Evolutionary conservation across 2,797 vertebrate genomes (phyloP).

Genomic region (Gambusia yucatana): DNA sequence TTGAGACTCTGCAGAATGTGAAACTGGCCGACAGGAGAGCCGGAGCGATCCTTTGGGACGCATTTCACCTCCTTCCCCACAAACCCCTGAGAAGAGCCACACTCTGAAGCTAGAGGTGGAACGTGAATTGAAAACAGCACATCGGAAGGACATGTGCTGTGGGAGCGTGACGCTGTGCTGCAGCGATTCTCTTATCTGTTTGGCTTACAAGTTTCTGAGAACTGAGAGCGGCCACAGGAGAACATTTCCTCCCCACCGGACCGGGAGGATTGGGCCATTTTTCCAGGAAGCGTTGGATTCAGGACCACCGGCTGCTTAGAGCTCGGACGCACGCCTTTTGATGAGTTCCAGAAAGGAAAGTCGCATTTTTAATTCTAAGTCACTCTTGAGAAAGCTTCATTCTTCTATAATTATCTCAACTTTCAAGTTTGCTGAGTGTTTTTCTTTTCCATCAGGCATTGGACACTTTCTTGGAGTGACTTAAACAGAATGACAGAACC

Average conservation of each 20-base stretch:
- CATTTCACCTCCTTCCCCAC: not conserved
- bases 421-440: conserved; percentile 34
- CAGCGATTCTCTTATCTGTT: conserved; percentile 16
- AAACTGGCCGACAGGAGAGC: not conserved
- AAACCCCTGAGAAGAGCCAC: not conserved
- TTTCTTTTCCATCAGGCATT: conserved; percentile 19
- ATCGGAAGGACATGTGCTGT: conserved; percentile 21
- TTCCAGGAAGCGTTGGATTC: conserved; percentile 51
- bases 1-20: not conserved
- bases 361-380: conserved; percentile 1
- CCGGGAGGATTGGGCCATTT: conserved; percentile 41
- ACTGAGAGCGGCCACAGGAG: conserved; percentile 20
- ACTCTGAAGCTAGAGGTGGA: conserved; percentile 11
- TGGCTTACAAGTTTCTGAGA: conserved; percentile 16
- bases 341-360: conserved; percentile 38
- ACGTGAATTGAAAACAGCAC: not conserved
- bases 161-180: conserved; percentile 19
- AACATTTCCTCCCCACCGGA: conserved; percentile 44
- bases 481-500: conserved; percentile 23
- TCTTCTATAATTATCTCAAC: conserved; percentile 20
- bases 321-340: conserved; percentile 37
- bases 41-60: not conserved
- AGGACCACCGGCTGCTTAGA: conserved; percentile 25
- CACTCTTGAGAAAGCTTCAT: conserved; percentile 21
- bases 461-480: not conserved